Evolutionary conservation across 2,113 vertebrate genomes (phyloP).

Genomic region (Bufo gargarizans): DNA sequence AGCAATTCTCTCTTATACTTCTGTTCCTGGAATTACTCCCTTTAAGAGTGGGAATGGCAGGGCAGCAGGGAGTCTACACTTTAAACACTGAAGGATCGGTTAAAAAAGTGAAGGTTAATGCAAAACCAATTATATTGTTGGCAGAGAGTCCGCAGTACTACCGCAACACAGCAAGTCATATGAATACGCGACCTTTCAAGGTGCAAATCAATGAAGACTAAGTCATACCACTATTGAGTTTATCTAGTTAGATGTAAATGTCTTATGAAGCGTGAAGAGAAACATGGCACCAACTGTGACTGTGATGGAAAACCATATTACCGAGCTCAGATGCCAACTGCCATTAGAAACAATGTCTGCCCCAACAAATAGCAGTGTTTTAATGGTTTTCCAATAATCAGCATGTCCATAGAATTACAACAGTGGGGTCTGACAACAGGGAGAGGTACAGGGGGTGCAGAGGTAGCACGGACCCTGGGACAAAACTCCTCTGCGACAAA

Average conservation of each 20-base stretch:
- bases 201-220: slow-evolving; percentile 1
- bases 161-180: slow-evolving; percentile 17
- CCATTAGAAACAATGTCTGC: background rate
- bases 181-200: slow-evolving; percentile 3
- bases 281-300: background rate
- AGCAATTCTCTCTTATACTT: background rate
- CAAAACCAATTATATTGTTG: slow-evolving; percentile 5
- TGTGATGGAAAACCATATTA: background rate
- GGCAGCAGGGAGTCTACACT: background rate
- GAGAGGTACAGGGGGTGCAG: too few relatives aligned
- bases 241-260: background rate
- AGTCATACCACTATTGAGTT: background rate
- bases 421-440: too few relatives aligned
- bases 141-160: background rate
- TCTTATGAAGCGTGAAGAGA: background rate
- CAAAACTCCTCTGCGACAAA: background rate
- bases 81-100: background rate
- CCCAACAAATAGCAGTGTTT: background rate
- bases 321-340: background rate
- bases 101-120: slow-evolving; percentile 22
- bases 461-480: too few relatives aligned
- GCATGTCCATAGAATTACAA: background rate
- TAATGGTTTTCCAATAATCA: background rate
- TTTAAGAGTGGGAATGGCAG: background rate
- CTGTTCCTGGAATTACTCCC: background rate